Evolutionary conservation across 92 coral and sea anemone genomes (phyloP).

Genomic region (Hydrozoanthus gracilis): DNA sequence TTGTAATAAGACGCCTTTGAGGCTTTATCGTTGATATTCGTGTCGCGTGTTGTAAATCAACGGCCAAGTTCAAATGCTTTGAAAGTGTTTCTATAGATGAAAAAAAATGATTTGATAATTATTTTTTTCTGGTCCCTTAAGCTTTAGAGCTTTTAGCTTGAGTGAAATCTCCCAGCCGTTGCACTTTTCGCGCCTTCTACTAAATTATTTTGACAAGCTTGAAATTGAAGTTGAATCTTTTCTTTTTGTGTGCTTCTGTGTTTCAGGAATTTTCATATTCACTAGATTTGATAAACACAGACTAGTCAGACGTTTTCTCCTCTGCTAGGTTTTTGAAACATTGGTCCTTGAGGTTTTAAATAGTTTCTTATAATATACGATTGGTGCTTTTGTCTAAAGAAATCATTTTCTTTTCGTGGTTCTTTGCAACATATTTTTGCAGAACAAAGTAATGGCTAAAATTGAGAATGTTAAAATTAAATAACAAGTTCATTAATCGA

Average conservation of each 20-base stretch:
- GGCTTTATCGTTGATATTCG: not conserved
- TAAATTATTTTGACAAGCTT: not conserved
- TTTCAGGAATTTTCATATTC: too few species aligned
- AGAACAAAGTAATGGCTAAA: not conserved
- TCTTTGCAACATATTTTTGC: not conserved
- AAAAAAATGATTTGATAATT: not conserved
- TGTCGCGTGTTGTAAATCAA: not conserved
- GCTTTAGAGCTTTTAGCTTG: not conserved
- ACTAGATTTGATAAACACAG: too few species aligned
- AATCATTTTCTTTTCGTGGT: not conserved
- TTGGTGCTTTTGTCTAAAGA: not conserved
- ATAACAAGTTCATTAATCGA: constrained; percentile 5
- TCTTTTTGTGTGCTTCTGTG: too few species aligned
- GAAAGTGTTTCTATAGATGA: not conserved
- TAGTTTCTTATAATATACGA: not conserved
- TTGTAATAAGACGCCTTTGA: not conserved
- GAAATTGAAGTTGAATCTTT: too few species aligned
- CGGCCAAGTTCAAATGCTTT: not conserved
- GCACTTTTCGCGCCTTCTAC: constrained; percentile 32
- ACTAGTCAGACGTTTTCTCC: too few species aligned
- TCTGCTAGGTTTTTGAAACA: not conserved
- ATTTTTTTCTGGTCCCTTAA: not conserved
- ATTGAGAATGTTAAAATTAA: not conserved
- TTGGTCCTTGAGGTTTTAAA: not conserved
- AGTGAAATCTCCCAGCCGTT: not conserved